Base-by-base conservation (phyloP, 2,888 invertebrate genomes). In the Tetragonula carbonaria region DNA sequence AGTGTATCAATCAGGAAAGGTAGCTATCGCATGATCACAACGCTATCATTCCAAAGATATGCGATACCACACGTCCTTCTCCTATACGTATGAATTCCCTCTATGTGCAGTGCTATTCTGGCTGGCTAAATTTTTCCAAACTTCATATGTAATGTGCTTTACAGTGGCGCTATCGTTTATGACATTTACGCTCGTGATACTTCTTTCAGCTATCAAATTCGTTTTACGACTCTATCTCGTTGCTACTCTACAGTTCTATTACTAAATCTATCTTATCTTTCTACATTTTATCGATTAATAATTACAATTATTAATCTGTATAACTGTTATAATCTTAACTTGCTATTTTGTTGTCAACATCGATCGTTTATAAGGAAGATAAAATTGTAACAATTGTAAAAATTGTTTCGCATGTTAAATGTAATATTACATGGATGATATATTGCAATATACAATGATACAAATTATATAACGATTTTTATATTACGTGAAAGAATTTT, bases 1-100 rank as follows among this genome's bases (percentile, higher is more conserved):
- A 86, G 86, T 86, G 86, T 74, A 83, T 86, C 86, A 86, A 86
- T 78, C 76, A 83, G 62, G 62, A 38, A 74, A 76, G 81, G 62
- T 73, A 78, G 68, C 70, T 84, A 86, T 86, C 86, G 78, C 78
- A 71, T 86, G 86, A 86, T 81, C 80, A 74, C 70, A 73, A 38
- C 74, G 78, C 75, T 78, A 83, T 86, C 80, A 74, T 57, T 59
- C 65, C 65, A 73, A 70, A 62, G 80, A 67, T 80, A 78, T 53
- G 77, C 77, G 81, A 78, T 86, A 85, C 78, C 85, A 53, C 80
- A 59, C 53, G 63, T 63, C 57, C 80, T 70, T 23, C 62, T 59
- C 67, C 70, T 72, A 23, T 21, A 23, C 2, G 16, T 74, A 74
- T 33, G n/a, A 51, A 38, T 65, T 33, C 23, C 6, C 73, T 16